Evolutionary conservation across 2,888 invertebrate genomes (phyloP).

Genomic region (Gymnosoma rotundatum): DNA sequence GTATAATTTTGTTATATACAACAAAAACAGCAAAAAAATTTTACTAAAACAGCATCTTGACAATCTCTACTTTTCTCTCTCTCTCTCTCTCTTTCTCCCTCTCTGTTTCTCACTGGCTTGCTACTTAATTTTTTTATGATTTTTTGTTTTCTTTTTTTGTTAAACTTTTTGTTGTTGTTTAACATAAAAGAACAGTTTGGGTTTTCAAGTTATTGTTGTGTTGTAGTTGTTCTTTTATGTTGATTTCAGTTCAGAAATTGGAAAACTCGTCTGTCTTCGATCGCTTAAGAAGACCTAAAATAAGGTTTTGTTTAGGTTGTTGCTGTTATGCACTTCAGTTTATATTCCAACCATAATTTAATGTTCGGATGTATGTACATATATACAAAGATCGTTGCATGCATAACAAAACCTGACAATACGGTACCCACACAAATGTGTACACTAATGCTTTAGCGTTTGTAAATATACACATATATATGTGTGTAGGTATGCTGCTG

Average conservation of each 20-base stretch:
- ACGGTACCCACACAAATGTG: conserved; percentile 5
- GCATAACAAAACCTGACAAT: conserved; percentile 48
- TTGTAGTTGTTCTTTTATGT: conserved; percentile 41
- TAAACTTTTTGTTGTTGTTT: conserved; percentile 29
- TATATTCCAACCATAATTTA: conserved; percentile 56
- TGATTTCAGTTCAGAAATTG: conserved; percentile 48
- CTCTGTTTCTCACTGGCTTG: conserved; percentile 33
- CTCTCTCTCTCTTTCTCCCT: conserved; percentile 29
- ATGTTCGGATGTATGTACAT: conserved; percentile 23
- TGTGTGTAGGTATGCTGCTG: not conserved
- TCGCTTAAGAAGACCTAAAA: conserved; percentile 48
- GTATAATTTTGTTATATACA: conserved; percentile 32
- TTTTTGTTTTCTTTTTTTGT: conserved; percentile 9
- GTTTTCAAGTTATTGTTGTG: conserved; percentile 47
- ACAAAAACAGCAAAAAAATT: conserved; percentile 32
- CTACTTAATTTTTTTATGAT: conserved; percentile 39
- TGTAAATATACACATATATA: too few species aligned
- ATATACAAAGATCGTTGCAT: conserved; percentile 50
- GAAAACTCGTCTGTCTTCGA: conserved; percentile 55
- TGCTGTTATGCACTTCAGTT: conserved; percentile 47
- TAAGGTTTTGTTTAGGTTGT: conserved; percentile 48
- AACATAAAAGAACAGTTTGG: conserved; percentile 63
- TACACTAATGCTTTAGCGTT: not conserved
- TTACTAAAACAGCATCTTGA: conserved; percentile 54
- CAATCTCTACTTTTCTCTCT: conserved; percentile 49